phyloP scores from a whole-genome alignment of 2,113 vertebrate genomes.

The Camelus dromedarius region DNA sequence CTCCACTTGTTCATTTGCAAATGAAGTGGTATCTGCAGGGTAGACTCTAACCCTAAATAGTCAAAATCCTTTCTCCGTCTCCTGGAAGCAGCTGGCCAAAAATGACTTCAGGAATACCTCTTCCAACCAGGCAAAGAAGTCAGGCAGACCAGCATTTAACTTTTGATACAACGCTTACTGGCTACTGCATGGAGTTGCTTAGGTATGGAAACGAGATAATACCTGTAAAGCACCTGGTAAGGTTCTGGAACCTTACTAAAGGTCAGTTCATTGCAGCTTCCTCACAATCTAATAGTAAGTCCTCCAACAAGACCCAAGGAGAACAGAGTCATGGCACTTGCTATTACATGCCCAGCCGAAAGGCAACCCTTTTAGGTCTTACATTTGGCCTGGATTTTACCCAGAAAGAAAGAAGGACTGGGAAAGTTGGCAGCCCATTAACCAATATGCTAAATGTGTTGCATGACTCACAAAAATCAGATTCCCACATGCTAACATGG shows the following conservation, averaged over 20 bases:
- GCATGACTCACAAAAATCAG: background rate
- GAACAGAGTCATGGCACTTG: background rate
- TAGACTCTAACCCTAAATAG: background rate
- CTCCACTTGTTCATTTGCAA: background rate
- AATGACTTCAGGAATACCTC: background rate
- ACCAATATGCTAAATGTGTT: background rate
- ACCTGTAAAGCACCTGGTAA: background rate
- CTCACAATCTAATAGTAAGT: background rate
- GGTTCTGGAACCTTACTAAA: background rate
- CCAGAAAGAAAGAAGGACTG: constrained; percentile 15
- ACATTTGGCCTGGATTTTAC: background rate
- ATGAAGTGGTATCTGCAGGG: background rate
- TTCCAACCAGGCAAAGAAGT: background rate
- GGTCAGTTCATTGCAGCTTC: background rate
- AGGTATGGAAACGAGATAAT: background rate
- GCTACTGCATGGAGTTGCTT: background rate
- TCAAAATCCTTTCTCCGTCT: background rate
- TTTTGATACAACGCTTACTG: background rate
- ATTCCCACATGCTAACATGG: constrained; percentile 33
- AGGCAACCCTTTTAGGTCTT: background rate
- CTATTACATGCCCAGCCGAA: background rate
- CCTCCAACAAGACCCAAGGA: background rate
- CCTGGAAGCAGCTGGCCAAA: background rate
- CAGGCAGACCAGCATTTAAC: background rate
- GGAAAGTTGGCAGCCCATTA: background rate